Evolutionary conservation across 2,888 invertebrate species (phyloP).

Genomic region (Smittia sp.): DNA sequence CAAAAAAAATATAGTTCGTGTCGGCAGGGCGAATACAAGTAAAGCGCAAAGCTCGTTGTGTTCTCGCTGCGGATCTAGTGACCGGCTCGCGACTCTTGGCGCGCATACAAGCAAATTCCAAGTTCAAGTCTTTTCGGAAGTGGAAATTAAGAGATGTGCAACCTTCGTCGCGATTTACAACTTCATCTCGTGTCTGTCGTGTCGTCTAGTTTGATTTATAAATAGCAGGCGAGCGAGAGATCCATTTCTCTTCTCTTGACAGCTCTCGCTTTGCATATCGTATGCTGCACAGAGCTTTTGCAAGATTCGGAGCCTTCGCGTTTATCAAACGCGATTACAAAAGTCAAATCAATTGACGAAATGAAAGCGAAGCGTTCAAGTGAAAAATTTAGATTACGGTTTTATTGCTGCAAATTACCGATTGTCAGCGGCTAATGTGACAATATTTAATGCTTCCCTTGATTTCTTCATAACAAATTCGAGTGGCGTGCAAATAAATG

Average conservation of each 20-base stretch:
- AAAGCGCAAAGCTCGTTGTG: background rate
- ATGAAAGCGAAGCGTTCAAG: background rate
- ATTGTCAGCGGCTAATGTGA: conserved; percentile 19
- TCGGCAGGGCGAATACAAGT: background rate
- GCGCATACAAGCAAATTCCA: conserved; percentile 10
- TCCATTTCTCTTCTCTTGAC: background rate
- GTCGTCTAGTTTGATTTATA: background rate
- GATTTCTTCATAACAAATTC: conserved; percentile 4
- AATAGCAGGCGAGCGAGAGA: background rate
- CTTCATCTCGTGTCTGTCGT: background rate
- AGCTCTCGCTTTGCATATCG: no score
- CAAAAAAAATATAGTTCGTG: background rate
- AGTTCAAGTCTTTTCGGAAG: conserved; percentile 23
- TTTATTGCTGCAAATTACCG: background rate
- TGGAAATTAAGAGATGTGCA: conserved; percentile 6
- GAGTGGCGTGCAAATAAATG: no score
- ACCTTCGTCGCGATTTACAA: background rate
- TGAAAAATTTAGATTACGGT: conserved; percentile 21
- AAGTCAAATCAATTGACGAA: conserved; percentile 37
- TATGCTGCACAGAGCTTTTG: no score
- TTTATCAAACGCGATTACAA: conserved; percentile 2
- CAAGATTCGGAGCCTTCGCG: background rate
- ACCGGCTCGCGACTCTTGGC: background rate
- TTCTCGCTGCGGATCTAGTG: background rate
- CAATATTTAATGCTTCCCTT: background rate